These are phyloP conservation scores for Cabera pusaria DNA, from an alignment of 2,888 invertebrate species.

Conservation along the genomic window DNA sequence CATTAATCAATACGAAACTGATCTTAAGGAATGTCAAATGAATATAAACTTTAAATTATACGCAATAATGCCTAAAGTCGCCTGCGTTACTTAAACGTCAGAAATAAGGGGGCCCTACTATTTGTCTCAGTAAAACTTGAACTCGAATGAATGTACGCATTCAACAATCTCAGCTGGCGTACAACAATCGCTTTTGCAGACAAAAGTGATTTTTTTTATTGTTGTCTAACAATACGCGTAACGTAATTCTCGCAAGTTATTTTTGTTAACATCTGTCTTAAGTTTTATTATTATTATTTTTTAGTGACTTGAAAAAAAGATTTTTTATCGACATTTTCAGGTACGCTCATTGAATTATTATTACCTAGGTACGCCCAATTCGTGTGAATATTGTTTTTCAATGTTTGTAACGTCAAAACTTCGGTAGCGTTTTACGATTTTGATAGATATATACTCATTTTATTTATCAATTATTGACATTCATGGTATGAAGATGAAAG, in stretches of 20 bases:
- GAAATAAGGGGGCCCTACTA: slow-evolving; percentile 11
- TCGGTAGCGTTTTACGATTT: no score
- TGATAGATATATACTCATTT: no score
- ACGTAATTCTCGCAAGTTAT: slow-evolving; percentile 43
- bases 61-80: background rate
- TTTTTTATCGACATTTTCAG: no score
- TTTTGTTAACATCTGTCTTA: slow-evolving; percentile 32
- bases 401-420: no score
- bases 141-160: slow-evolving; percentile 14
- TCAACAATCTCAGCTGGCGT: slow-evolving; percentile 28
- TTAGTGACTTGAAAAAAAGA: background rate
- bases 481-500: no score
- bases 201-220: slow-evolving; percentile 32
- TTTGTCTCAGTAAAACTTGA: slow-evolving; percentile 7
- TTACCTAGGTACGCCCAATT: no score
- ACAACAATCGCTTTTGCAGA: slow-evolving; percentile 28
- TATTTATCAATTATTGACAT: no score
- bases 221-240: slow-evolving; percentile 29
- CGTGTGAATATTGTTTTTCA: no score
- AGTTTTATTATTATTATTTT: slow-evolving; percentile 19
- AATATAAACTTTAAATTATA: background rate
- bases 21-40: no score
- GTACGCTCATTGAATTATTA: no score
- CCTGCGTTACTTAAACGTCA: slow-evolving; percentile 5
- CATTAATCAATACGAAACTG: no score